Conservation (phyloP, 2,888 invertebrate species). For the Mythimna albipuncta region DNA sequence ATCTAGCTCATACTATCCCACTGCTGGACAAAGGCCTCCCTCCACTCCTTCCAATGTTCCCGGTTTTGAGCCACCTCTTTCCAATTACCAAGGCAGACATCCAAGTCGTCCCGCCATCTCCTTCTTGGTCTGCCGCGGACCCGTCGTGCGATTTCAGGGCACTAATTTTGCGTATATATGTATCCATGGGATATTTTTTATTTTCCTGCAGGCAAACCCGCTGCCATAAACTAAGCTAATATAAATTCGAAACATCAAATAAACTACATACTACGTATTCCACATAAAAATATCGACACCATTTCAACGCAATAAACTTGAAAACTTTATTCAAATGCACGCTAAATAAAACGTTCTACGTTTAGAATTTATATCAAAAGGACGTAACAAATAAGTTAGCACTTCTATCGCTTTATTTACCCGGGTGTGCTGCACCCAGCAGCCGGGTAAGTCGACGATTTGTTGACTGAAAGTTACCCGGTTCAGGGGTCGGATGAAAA, state of each 20-base stretch:
- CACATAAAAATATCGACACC: conserved; percentile 10
- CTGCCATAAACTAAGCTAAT: background rate
- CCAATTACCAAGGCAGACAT: too few relatives aligned
- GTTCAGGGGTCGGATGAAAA: conserved; percentile 38
- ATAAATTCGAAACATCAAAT: background rate
- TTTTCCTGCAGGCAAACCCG: too few relatives aligned
- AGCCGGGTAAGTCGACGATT: conserved; percentile 50
- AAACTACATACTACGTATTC: background rate
- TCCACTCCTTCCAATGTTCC: too few relatives aligned
- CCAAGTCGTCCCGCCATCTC: too few relatives aligned
- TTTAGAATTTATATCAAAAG: conserved; percentile 36
- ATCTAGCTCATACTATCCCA: too few relatives aligned
- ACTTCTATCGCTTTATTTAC: conserved; percentile 44
- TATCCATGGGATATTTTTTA: too few relatives aligned
- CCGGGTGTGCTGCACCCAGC: conserved; percentile 28
- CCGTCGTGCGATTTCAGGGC: too few relatives aligned
- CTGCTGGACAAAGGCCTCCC: too few relatives aligned
- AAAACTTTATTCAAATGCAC: conserved; percentile 31
- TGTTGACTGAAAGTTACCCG: conserved; percentile 51
- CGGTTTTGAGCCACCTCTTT: too few relatives aligned
- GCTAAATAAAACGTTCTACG: conserved; percentile 24
- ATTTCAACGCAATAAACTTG: conserved; percentile 13
- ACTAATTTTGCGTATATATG: too few relatives aligned
- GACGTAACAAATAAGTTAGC: conserved; percentile 47
- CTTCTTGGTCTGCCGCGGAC: too few relatives aligned